Percentiles rank a stretch among this genome's conserved stretches.
phyloP scores from a whole-genome alignment of 2,888 invertebrate species.

The Scaptomyza parva region DNA sequence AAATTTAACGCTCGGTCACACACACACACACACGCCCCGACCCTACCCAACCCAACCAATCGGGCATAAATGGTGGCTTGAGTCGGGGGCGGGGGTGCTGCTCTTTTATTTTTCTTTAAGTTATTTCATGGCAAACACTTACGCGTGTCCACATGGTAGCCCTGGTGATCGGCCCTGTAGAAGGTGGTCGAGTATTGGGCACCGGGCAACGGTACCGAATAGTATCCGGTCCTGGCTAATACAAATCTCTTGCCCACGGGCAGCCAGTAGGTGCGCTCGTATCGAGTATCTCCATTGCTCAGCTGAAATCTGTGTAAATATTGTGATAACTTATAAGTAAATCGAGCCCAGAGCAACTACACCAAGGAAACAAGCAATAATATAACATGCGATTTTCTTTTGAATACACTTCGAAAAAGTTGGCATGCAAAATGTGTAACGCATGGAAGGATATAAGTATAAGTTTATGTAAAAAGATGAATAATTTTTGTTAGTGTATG shows the following conservation, averaged over 20 bases:
- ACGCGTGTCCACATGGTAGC: conserved; percentile 77
- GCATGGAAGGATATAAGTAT: too few species aligned
- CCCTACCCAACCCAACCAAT: not conserved
- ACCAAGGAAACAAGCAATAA: not conserved
- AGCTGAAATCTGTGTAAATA: conserved; percentile 68
- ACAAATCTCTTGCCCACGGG: conserved; percentile 60
- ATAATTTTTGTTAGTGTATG: not conserved
- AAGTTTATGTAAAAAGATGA: too few species aligned
- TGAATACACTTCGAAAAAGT: too few species aligned
- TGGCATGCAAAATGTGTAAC: too few species aligned
- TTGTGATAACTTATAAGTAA: not conserved
- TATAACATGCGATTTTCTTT: too few species aligned
- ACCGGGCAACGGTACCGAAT: conserved; percentile 77
- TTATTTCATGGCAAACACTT: conserved; percentile 18
- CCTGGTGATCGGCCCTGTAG: conserved; percentile 81
- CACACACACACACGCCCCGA: conserved; percentile 7
- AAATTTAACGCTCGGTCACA: conserved; percentile 58
- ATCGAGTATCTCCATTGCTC: conserved; percentile 80
- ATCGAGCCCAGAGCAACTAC: not conserved
- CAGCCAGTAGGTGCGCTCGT: conserved; percentile 79
- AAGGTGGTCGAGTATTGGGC: conserved; percentile 74
- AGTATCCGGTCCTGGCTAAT: conserved; percentile 79
- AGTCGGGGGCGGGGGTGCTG: not conserved
- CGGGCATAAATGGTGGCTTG: too few species aligned
- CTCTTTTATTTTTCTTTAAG: not conserved